These are phyloP conservation scores for Anguilla pacifica DNA, from an alignment of 2,797 vertebrate genomes.

Conservation along the genomic window DNA sequence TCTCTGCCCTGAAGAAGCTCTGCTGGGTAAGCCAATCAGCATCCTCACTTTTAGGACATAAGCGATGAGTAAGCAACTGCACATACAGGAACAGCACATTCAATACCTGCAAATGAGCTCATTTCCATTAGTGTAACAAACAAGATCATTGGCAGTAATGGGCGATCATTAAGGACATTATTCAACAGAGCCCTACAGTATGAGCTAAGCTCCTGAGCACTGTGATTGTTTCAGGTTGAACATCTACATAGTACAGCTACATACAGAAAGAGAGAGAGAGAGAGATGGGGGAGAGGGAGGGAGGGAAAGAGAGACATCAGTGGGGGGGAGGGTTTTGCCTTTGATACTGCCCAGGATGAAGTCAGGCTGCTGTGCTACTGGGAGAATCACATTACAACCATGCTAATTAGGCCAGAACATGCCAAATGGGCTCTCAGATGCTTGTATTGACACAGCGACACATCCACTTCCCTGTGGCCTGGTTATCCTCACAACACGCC, in stretches of 20 bases:
- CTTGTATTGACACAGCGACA: slow-evolving; percentile 35
- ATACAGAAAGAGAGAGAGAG: background rate
- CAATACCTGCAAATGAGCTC: background rate
- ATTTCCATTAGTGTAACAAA: slow-evolving; percentile 4
- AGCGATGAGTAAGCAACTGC: background rate
- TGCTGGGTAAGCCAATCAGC: background rate
- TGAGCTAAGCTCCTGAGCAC: background rate
- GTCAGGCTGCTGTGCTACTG: slow-evolving; percentile 40
- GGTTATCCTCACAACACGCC: slow-evolving; percentile 25
- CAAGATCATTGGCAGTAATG: background rate
- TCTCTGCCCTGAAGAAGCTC: background rate
- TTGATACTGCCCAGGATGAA: slow-evolving; percentile 39
- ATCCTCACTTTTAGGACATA: background rate
- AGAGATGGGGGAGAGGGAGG: background rate
- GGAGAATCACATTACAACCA: slow-evolving; percentile 48
- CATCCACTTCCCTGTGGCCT: slow-evolving; percentile 30
- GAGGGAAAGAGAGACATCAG: background rate
- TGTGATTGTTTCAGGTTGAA: background rate
- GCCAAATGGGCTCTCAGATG: slow-evolving; percentile 42
- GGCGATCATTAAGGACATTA: background rate
- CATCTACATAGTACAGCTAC: background rate
- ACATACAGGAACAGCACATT: background rate
- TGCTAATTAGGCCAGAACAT: slow-evolving; percentile 49
- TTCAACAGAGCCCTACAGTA: background rate
- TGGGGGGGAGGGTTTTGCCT: slow-evolving; percentile 2